Evolutionary conservation across 2,888 invertebrate genomes (phyloP).

Genomic region (Augochlorella aurata): DNA sequence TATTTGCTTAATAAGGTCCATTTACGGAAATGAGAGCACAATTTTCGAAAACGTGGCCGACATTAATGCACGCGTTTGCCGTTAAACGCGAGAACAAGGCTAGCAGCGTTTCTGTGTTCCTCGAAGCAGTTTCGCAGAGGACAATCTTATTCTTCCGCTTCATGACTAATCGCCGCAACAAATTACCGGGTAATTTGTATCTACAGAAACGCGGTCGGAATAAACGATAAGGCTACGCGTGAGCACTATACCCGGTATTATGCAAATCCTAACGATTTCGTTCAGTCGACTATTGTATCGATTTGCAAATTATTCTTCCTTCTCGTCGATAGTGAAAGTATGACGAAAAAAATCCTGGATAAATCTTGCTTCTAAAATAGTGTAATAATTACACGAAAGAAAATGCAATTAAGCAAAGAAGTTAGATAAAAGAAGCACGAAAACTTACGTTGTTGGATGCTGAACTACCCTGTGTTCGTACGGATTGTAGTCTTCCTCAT

Average conservation of each 20-base stretch:
- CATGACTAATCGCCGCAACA: constrained; percentile 46
- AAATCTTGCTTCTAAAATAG: no score
- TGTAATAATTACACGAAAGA: background rate
- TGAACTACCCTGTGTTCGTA: constrained; percentile 86
- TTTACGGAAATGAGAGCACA: background rate
- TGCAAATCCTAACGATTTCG: constrained; percentile 38
- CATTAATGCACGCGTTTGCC: background rate
- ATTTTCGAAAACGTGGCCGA: background rate
- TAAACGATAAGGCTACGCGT: constrained; percentile 42
- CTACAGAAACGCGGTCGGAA: constrained; percentile 39
- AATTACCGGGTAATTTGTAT: constrained; percentile 50
- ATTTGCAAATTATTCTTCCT: constrained; percentile 3
- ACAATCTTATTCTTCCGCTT: constrained; percentile 40
- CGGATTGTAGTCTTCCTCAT: constrained; percentile 85
- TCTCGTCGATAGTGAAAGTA: no score
- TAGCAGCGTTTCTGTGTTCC: constrained; percentile 1
- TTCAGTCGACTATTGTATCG: constrained; percentile 30
- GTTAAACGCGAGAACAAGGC: background rate
- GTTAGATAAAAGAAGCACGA: background rate
- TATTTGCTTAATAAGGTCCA: no score
- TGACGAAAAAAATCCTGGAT: no score
- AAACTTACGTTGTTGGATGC: constrained; percentile 89
- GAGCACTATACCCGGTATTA: constrained; percentile 30
- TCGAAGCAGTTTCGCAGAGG: constrained; percentile 20
- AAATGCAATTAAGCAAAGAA: background rate